These are phyloP conservation scores for Catamblyrhynchus diadema DNA, from an alignment of 2,797 vertebrate species.

Conservation along the genomic window DNA sequence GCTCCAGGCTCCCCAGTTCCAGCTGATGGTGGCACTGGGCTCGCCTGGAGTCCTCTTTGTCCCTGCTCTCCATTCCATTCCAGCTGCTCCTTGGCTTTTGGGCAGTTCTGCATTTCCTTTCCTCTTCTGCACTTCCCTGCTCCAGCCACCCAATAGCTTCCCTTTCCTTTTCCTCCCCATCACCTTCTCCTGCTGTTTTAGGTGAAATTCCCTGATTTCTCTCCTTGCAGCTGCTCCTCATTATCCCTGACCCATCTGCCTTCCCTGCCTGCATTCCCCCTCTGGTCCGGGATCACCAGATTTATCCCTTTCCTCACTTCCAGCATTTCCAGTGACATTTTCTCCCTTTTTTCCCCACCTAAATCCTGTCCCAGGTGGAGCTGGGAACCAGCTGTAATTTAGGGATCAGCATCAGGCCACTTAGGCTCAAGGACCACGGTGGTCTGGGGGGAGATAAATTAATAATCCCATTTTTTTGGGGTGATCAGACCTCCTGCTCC, in stretches of 20 bases:
- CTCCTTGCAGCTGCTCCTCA: neutral
- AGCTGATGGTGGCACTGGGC: neutral
- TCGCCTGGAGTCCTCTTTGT: neutral
- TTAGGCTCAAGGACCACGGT: rapidly evolving
- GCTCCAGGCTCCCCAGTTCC: neutral
- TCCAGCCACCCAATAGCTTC: neutral
- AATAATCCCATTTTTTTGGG: neutral
- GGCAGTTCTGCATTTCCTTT: neutral
- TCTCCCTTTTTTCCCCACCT: neutral
- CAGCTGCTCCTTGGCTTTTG: neutral
- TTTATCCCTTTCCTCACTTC: too few species aligned
- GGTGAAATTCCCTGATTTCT: neutral
- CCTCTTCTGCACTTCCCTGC: neutral
- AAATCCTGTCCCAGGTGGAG: neutral
- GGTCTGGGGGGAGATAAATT: neutral
- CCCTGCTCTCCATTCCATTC: neutral
- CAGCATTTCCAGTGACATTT: neutral
- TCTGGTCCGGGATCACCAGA: too few species aligned
- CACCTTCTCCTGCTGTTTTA: neutral
- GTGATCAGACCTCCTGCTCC: neutral
- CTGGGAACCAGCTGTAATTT: neutral
- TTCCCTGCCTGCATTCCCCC: too few species aligned
- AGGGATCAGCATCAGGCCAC: neutral
- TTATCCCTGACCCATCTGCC: neutral
- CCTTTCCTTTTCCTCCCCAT: neutral